Evolutionary conservation across 2,113 vertebrate genomes (phyloP).

Genomic region (Catharus fuscescens): DNA sequence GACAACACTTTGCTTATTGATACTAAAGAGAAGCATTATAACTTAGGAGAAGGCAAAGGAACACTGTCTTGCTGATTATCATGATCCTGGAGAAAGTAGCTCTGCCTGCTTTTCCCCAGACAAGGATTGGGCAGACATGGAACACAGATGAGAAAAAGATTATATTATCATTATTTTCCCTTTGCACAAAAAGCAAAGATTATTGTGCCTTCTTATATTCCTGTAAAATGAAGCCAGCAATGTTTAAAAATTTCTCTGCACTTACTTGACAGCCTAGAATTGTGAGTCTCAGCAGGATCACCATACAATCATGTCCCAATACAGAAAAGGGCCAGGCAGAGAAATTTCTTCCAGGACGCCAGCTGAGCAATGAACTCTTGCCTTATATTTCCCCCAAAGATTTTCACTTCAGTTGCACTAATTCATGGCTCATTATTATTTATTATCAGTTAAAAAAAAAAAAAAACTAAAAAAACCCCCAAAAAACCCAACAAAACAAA

Average conservation of each 20-base stretch:
- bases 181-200: not conserved
- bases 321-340: not conserved
- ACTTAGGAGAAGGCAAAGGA: not conserved
- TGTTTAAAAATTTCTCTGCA: slow-evolving; percentile 10
- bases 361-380: not conserved
- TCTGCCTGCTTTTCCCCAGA: not conserved
- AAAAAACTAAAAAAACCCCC: rapidly evolving
- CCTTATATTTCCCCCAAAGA: not conserved
- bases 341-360: not conserved
- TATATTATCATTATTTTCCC: not conserved
- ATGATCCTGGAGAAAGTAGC: not conserved
- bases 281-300: not conserved
- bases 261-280: not conserved
- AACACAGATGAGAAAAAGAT: not conserved
- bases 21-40: not conserved
- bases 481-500: not conserved
- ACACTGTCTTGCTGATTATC: not conserved
- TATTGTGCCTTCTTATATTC: not conserved
- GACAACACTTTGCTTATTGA: not conserved
- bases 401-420: not conserved
- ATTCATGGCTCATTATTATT: not conserved
- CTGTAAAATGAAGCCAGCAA: not conserved
- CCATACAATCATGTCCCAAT: not conserved
- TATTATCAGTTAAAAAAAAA: not conserved
- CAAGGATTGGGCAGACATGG: not conserved